phyloP scores from a whole-genome alignment of 2,888 invertebrate species.

The Nysson spinosus region DNA sequence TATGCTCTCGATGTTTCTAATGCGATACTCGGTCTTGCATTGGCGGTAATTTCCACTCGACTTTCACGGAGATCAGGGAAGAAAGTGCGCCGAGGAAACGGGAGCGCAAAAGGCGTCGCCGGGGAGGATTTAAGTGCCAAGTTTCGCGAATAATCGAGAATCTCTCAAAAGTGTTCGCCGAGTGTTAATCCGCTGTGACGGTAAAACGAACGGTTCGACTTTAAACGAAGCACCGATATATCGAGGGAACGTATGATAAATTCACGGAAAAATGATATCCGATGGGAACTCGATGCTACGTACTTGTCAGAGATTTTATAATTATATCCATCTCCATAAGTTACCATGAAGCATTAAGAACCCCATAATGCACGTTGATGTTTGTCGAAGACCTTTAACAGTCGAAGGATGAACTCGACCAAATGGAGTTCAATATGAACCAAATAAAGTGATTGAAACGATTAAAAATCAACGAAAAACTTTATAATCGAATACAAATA shows the following conservation, averaged over 20 bases:
- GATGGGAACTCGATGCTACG: too few relatives aligned
- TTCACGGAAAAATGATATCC: too few relatives aligned
- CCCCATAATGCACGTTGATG: too few relatives aligned
- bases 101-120: constrained; percentile 50
- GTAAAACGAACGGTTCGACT: constrained; percentile 9
- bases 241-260: background rate
- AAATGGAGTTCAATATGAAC: too few relatives aligned
- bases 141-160: constrained; percentile 51
- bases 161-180: constrained; percentile 21
- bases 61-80: constrained; percentile 52
- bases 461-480: too few relatives aligned
- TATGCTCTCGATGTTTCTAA: constrained; percentile 30
- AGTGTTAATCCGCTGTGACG: constrained; percentile 7
- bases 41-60: constrained; percentile 48
- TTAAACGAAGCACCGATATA: constrained; percentile 8
- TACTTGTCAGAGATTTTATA: too few relatives aligned
- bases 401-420: too few relatives aligned
- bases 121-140: constrained; percentile 42
- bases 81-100: constrained; percentile 53
- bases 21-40: constrained; percentile 34
- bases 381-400: too few relatives aligned
- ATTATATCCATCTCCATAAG: too few relatives aligned
- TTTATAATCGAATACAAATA: too few relatives aligned
- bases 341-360: too few relatives aligned
- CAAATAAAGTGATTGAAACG: too few relatives aligned